A percentile compares a stretch with the other conserved stretches of the same genome.
phyloP scores from a whole-genome alignment of 2,888 invertebrate species.

The Arenicola marina region DNA sequence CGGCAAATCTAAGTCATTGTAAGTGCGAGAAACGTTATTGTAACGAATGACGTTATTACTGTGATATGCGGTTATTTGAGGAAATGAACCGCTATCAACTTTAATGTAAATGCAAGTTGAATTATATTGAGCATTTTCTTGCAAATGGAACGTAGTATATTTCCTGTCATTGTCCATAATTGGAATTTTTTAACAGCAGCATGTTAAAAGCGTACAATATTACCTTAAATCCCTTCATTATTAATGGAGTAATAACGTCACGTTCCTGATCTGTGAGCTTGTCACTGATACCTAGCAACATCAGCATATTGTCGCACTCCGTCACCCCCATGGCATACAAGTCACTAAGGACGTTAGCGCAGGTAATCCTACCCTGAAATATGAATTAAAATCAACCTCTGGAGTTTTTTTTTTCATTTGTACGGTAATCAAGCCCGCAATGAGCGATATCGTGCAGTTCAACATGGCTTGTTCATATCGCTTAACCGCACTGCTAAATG shows the following conservation, averaged over 20 bases:
- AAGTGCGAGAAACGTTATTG: background rate
- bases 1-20: background rate
- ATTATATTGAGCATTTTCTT: background rate
- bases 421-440: no score
- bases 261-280: conserved; percentile 90
- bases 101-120: no score
- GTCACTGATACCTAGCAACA: conserved; percentile 85
- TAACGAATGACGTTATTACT: no score
- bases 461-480: no score
- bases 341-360: conserved; percentile 90
- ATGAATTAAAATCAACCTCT: background rate
- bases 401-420: no score
- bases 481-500: no score
- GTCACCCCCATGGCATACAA: conserved; percentile 93
- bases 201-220: background rate
- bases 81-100: no score
- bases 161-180: background rate
- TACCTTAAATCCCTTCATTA: conserved; percentile 86
- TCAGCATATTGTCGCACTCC: conserved; percentile 92
- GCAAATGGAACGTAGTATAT: background rate
- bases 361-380: conserved; percentile 85
- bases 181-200: no score
- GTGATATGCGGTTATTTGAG: no score
- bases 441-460: no score
- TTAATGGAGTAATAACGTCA: conserved; percentile 85